A percentile compares a stretch with the other conserved stretches of the same genome.
These are phyloP conservation scores for Vulpes ferrilata DNA, from an alignment of 2,113 vertebrate genomes.

Conservation along the genomic window DNA sequence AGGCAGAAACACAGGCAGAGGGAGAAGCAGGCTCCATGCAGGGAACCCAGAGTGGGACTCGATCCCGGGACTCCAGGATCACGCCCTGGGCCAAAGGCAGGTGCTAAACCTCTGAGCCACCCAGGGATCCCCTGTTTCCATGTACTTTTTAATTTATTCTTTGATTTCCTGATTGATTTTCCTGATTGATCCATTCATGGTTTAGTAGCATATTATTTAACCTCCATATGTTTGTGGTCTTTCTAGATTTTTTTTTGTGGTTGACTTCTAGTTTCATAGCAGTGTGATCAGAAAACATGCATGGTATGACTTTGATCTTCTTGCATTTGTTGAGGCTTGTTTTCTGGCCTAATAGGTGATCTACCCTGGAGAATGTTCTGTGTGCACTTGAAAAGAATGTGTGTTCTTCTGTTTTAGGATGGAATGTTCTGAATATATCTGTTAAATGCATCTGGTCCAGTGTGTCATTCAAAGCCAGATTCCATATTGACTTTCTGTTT, in stretches of 20 bases:
- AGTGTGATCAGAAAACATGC: not conserved
- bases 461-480: not conserved
- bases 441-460: not conserved
- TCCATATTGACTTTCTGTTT: not conserved
- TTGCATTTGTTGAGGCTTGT: not conserved
- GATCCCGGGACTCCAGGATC: too few relatives aligned
- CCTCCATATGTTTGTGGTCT: not conserved
- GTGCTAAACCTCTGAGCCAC: too few relatives aligned
- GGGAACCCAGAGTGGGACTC: too few relatives aligned
- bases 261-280: not conserved
- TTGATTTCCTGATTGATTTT: not conserved
- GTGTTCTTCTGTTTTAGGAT: not conserved
- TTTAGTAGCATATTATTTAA: not conserved
- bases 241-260: not conserved
- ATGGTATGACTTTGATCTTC: not conserved
- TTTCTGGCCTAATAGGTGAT: not conserved
- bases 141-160: not conserved
- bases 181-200: not conserved
- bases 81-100: too few relatives aligned
- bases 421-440: not conserved
- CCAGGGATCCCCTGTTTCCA: not conserved
- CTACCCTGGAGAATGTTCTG: not conserved
- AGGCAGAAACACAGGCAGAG: too few relatives aligned
- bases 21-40: too few relatives aligned
- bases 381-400: not conserved